Base-by-base conservation (phyloP, 2,797 vertebrate genomes). In the Ambastaia sidthimunki region DNA sequence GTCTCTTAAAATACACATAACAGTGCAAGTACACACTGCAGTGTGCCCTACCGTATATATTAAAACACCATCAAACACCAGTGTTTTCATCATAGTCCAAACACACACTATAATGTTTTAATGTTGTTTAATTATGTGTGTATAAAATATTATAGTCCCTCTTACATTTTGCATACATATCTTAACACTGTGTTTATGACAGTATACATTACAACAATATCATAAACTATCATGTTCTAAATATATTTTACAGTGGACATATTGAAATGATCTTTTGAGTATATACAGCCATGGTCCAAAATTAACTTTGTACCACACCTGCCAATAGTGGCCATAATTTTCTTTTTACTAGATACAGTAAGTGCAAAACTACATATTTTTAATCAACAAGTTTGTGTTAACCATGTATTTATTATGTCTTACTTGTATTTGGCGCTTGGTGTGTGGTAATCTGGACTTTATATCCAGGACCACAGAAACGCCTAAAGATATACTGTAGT, bases 1-100 rank as follows among this genome's bases (percentile, higher is more conserved):
- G 81, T 54, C 44, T 80, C 71, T 59, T 72, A 81, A 81, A 84
- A 82, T 71, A 85, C 80, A 80, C 80, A 82, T 79, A 76, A 82
- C 71, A 80, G 84, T 41, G 59, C 63, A 77, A 37, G n/a, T 31
- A 57, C 60, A 71, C 69, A 71, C 59, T 63, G 52, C 44, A 76
- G 66, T n/a, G 65, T 41, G 65, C 55, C 67, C 23, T 15, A 18
- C 50, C 21, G 37, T 44, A 70, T 74, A 80, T 25, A 74, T 68
- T 50, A 62, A 25, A 62, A 50, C 65, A 55, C 50, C 69, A 72
- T 79, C 71, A 68, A 59, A 80, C 52, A 54, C 57, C 25, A 21
- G 71, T 23, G 18, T 60, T 9, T 28, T 52, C 28, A 67, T 44
- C 7, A 28, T 6, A 11, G 50, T 37, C 60, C 15, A 28, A 28